phyloP scores from a whole-genome alignment of 2,888 invertebrate genomes.

The Mythimna pallens region DNA sequence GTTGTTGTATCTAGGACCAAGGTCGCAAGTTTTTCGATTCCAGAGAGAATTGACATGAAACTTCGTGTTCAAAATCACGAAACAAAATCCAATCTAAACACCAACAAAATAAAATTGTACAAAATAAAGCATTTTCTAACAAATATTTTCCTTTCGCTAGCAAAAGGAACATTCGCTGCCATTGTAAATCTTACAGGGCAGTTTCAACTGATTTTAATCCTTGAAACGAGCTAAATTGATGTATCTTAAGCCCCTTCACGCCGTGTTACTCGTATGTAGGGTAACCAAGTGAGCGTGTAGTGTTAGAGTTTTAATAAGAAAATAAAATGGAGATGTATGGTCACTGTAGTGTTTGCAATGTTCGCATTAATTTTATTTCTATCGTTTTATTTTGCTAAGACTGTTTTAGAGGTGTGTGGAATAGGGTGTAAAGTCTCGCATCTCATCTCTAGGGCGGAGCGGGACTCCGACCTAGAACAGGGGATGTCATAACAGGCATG shows the following conservation, averaged over 20 bases:
- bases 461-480: too few species aligned
- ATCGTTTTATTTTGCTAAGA: too few species aligned
- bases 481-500: too few species aligned
- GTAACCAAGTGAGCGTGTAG: neutral
- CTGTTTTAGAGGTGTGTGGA: too few species aligned
- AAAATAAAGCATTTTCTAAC: slow-evolving; percentile 13
- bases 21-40: neutral
- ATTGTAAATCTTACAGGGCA: slow-evolving; percentile 27
- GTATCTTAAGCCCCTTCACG: slow-evolving; percentile 28
- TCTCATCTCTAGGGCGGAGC: too few species aligned
- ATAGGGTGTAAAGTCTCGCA: too few species aligned
- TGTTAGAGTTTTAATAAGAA: neutral
- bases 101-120: slow-evolving; percentile 6
- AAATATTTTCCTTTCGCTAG: neutral
- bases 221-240: slow-evolving; percentile 45
- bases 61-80: neutral
- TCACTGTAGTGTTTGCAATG: neutral
- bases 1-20: too few species aligned
- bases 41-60: neutral
- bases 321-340: neutral
- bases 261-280: slow-evolving; percentile 13
- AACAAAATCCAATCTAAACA: slow-evolving; percentile 2
- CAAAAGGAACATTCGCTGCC: neutral
- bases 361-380: too few species aligned
- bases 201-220: slow-evolving; percentile 45